A percentile compares a stretch with the other conserved stretches of the same genome.
phyloP scores from a whole-genome alignment of 2,797 vertebrate genomes.

The Chrosomus eos region DNA sequence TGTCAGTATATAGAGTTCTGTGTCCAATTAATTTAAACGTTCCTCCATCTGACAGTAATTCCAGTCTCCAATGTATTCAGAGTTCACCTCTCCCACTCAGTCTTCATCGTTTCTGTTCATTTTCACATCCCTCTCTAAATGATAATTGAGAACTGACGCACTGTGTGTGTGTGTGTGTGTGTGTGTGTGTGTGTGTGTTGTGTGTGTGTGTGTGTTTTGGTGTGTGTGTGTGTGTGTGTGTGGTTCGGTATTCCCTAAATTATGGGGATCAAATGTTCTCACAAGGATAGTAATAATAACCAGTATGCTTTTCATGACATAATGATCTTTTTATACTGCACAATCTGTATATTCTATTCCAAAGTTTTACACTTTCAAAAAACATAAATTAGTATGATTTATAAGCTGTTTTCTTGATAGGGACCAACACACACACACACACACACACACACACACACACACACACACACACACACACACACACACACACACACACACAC shows the following conservation, averaged over 20 bases:
- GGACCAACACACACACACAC: too few species aligned
- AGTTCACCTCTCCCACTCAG: slow-evolving; percentile 56
- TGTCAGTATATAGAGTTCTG: slow-evolving; percentile 53
- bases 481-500: too few species aligned
- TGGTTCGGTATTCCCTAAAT: background rate
- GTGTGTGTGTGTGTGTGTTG: background rate
- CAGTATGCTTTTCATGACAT: background rate
- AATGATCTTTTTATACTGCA: background rate
- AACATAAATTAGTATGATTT: background rate
- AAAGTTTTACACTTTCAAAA: background rate
- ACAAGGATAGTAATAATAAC: background rate
- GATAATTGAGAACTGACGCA: slow-evolving; percentile 10
- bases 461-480: too few species aligned
- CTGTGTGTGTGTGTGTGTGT: background rate
- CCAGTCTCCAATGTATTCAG: slow-evolving; percentile 63
- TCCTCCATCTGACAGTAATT: slow-evolving; percentile 65
- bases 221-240: too few species aligned
- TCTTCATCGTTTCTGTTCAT: slow-evolving; percentile 39
- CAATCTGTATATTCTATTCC: background rate
- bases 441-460: too few species aligned
- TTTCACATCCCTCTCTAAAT: slow-evolving; percentile 24
- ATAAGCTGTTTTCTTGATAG: too few species aligned
- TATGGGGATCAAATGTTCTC: background rate
- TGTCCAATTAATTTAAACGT: slow-evolving; percentile 60
- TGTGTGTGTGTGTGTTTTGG: background rate